Conservation (phyloP, 2,113 vertebrate genomes). For the Agapornis roseicollis region DNA sequence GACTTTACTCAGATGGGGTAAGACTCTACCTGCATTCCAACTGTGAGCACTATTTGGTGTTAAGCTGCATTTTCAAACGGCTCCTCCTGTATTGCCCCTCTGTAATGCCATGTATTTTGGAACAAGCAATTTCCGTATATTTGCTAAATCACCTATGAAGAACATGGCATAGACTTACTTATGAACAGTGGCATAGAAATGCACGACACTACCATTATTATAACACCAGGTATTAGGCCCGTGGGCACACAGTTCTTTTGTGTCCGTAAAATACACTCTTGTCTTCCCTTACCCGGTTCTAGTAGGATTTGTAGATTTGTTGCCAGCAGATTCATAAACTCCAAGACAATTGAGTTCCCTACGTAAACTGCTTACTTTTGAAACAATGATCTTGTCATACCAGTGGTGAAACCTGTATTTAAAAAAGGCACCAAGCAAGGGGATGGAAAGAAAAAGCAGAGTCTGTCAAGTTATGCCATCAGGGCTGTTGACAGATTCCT, state of each 20-base stretch:
- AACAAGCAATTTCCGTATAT: background rate
- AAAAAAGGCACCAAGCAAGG: background rate
- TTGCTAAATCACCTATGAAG: background rate
- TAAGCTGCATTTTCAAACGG: background rate
- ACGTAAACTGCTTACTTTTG: background rate
- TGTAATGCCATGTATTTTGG: background rate
- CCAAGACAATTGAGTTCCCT: background rate
- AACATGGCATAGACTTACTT: background rate
- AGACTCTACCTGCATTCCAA: background rate
- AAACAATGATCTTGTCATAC: background rate
- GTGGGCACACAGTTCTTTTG: background rate
- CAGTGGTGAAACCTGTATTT: background rate
- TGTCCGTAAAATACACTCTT: background rate
- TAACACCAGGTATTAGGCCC: background rate
- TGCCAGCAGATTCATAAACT: background rate
- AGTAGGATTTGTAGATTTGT: background rate
- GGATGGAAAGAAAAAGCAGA: background rate
- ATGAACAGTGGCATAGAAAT: background rate
- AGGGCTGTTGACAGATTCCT: background rate
- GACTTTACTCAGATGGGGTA: background rate
- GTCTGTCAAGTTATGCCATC: background rate
- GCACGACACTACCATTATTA: accelerated
- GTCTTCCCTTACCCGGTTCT: background rate
- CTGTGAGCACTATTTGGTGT: background rate
- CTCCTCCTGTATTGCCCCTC: background rate